Evolutionary conservation across 2,797 vertebrate species (phyloP).

Genomic region (Xerus rutilus): DNA sequence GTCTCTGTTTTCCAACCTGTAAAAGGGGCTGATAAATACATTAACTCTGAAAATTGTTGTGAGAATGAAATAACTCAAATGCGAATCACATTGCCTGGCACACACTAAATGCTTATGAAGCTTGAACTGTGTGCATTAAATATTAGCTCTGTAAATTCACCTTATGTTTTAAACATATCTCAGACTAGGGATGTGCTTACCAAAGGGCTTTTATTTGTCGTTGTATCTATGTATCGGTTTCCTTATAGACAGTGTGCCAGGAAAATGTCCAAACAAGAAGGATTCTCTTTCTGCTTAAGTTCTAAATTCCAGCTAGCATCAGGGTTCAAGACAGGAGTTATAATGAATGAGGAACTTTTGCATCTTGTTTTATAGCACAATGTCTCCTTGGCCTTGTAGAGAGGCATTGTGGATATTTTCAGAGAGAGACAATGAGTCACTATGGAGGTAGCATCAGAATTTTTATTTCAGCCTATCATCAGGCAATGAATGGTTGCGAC

Average conservation of each 20-base stretch:
- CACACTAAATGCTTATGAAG: not conserved
- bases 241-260: not conserved
- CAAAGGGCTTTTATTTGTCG: not conserved
- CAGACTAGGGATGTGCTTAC: not conserved
- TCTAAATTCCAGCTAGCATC: not conserved
- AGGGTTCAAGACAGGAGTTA: not conserved
- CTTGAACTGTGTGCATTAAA: not conserved
- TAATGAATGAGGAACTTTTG: not conserved
- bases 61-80: not conserved
- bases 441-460: slow-evolving; percentile 41
- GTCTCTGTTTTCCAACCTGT: not conserved
- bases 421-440: slow-evolving; percentile 65
- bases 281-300: slow-evolving; percentile 17
- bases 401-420: slow-evolving; percentile 53
- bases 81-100: not conserved
- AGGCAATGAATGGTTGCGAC: slow-evolving; percentile 26
- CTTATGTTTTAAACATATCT: not conserved
- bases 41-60: not conserved
- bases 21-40: not conserved
- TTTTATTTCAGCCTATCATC: slow-evolving; percentile 40
- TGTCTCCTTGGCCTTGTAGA: slow-evolving; percentile 70
- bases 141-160: not conserved
- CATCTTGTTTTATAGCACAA: not conserved
- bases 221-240: not conserved
- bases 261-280: not conserved